Base-by-base conservation (phyloP, 2,888 invertebrate genomes). In the Catocala nupta region DNA sequence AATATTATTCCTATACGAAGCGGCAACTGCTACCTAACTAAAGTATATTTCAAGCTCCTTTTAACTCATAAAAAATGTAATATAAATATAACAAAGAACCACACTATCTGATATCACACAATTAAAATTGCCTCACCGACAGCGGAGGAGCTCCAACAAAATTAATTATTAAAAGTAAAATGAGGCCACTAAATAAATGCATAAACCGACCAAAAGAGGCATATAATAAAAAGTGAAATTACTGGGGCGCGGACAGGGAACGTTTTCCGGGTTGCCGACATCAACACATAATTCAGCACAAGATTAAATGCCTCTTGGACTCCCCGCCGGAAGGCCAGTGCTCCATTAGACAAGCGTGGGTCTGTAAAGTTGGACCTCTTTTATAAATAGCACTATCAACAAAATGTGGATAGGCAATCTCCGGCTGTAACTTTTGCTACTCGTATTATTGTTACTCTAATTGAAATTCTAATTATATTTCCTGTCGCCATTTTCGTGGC, bases 251-350 rank as follows among this genome's bases (percentile, higher is more conserved):
- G 85, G 85, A 88, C 84, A 83, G 86, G 82, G 82, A 82, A 77
- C 85, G 83, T 90, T 93, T 90, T 89, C 90, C 90, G 90, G 89
- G 85, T 82, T 82, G 84, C 89, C 86, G 88, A 85, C 89, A 87
- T 89, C 90, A 89, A 89, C 92, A 92, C 93, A 93, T 92, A 92
- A 92, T 89, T 93, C 90, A 92, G 80, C 81, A 80, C 80, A 88
- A 91, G 92, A 93, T 92, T 92, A 92, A 93, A 92, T 92, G 91
- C 91, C 90, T 86, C 88, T 90, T 88, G 88, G 88, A 88, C 88
- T 85, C 84, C 87, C 86, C 80, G 78, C 86, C 87, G 92, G 91
- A 92, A 90, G 87, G 84, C 84, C 86, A 87, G 82, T 68, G 83
- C 86, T 86, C 88, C 88, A 90, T 92, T 91, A 91, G 88, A 88